Percentiles rank a stretch among this genome's conserved stretches.
phyloP scores from a whole-genome alignment of 2,797 vertebrate genomes.

The Melanotaenia nigrans region DNA sequence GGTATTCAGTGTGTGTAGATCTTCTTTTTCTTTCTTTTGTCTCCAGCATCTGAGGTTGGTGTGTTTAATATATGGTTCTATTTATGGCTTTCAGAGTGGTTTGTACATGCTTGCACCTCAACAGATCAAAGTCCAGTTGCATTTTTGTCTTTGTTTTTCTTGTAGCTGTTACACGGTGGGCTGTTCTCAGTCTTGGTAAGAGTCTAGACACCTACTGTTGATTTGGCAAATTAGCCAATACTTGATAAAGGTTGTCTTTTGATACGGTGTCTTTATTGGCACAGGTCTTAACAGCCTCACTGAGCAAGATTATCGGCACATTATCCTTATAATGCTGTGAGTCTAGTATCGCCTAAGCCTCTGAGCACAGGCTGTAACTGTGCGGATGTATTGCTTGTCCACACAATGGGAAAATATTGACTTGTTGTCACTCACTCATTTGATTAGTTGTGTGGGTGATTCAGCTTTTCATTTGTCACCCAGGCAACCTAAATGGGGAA shows the following conservation, averaged over 20 bases:
- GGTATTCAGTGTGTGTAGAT: not conserved
- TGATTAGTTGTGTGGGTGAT: slow-evolving; percentile 74
- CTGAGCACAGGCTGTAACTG: slow-evolving; percentile 50
- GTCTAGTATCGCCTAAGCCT: slow-evolving; percentile 53
- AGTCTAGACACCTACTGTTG: slow-evolving; percentile 50
- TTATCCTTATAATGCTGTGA: slow-evolving; percentile 56
- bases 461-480: slow-evolving; percentile 78
- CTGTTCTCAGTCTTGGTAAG: slow-evolving; percentile 41
- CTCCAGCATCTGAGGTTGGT: slow-evolving; percentile 8
- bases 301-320: slow-evolving; percentile 67
- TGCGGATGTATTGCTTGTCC: slow-evolving; percentile 72
- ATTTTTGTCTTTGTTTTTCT: slow-evolving; percentile 60
- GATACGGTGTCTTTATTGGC: slow-evolving; percentile 52
- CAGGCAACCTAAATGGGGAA: slow-evolving; percentile 66
- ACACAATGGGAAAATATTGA: slow-evolving; percentile 81
- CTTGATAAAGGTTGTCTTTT: slow-evolving; percentile 53
- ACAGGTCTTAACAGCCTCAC: slow-evolving; percentile 52
- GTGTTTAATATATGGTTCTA: slow-evolving; percentile 33
- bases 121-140: slow-evolving; percentile 73
- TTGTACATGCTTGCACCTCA: slow-evolving; percentile 58
- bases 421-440: slow-evolving; percentile 79
- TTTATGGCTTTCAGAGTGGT: slow-evolving; percentile 40
- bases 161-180: slow-evolving; percentile 32
- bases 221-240: slow-evolving; percentile 44
- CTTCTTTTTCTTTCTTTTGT: slow-evolving; percentile 20